These are phyloP conservation scores for Lumbricus terrestris DNA, from an alignment of 2,888 invertebrate species.

Conservation along the genomic window DNA sequence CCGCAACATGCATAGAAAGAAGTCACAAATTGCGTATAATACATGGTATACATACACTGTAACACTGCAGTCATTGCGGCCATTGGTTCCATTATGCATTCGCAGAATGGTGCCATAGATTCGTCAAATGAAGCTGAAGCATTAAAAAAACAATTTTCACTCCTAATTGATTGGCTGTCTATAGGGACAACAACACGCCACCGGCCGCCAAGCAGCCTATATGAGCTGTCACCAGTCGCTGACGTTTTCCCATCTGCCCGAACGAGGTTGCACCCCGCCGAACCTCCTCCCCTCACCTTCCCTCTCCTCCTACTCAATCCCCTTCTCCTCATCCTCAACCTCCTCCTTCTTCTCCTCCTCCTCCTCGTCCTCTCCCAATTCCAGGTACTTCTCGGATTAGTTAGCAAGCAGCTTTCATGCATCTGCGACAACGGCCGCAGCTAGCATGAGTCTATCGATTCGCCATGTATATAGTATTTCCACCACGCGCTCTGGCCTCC, in stretches of 20 bases:
- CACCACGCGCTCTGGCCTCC: not conserved
- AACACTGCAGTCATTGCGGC: not conserved
- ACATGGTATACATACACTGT: too few relatives aligned
- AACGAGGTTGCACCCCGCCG: not conserved
- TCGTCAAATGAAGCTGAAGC: not conserved
- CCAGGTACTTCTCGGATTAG: not conserved
- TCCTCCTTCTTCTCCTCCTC: not conserved
- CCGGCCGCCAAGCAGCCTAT: not conserved
- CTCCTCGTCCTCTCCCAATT: too few relatives aligned
- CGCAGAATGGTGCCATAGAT: not conserved
- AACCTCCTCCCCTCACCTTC: too few relatives aligned
- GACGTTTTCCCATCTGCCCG: not conserved
- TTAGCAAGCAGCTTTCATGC: too few relatives aligned
- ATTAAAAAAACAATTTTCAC: not conserved
- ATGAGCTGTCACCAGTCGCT: not conserved
- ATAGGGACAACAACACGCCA: not conserved
- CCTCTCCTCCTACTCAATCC: not conserved
- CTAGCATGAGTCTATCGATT: not conserved
- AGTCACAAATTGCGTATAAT: not conserved
- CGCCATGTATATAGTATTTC: not conserved
- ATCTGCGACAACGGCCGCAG: not conserved
- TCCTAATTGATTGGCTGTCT: not conserved
- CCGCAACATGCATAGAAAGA: not conserved
- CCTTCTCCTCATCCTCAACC: not conserved
- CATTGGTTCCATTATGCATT: not conserved